These are phyloP conservation scores for Xylocopa sonorina DNA, from an alignment of 1,140 invertebrate genomes.

Conservation along the genomic window DNA sequence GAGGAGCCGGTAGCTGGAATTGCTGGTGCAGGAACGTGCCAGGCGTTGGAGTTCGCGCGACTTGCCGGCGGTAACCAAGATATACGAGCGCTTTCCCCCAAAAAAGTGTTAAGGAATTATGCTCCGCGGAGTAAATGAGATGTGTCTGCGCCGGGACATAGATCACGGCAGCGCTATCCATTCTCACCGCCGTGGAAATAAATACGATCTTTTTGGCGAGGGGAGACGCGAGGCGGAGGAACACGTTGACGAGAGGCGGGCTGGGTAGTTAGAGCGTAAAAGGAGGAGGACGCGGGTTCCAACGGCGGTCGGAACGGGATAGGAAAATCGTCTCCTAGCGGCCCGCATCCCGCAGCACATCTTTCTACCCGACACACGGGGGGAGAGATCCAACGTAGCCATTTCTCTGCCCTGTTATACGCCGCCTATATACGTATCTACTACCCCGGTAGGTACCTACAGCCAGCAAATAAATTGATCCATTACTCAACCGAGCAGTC, in stretches of 20 bases:
- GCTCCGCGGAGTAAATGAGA: conserved; percentile 80
- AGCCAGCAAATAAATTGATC: conserved; percentile 80
- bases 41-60: conserved; percentile 62
- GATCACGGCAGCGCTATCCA: conserved; percentile 78
- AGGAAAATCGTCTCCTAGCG: conserved; percentile 75
- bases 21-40: conserved; percentile 60
- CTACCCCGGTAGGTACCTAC: conserved; percentile 66
- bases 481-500: conserved; percentile 80
- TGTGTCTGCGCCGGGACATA: conserved; percentile 79
- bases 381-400: conserved; percentile 72
- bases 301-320: conserved; percentile 60
- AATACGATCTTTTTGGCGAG: conserved; percentile 75
- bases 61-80: conserved; percentile 77
- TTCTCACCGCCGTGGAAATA: conserved; percentile 77
- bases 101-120: conserved; percentile 81
- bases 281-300: conserved; percentile 38
- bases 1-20: conserved; percentile 48
- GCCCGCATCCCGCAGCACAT: conserved; percentile 77
- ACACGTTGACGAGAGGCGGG: not conserved
- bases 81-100: conserved; percentile 76
- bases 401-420: conserved; percentile 75
- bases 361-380: conserved; percentile 75
- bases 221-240: conserved; percentile 48
- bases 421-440: conserved; percentile 69
- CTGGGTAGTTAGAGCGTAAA: conserved; percentile 46